Percentiles rank a stretch among this genome's conserved stretches.
Conservation (phyloP, 2,113 vertebrate genomes). For the Ctenodactylus gundi region DNA sequence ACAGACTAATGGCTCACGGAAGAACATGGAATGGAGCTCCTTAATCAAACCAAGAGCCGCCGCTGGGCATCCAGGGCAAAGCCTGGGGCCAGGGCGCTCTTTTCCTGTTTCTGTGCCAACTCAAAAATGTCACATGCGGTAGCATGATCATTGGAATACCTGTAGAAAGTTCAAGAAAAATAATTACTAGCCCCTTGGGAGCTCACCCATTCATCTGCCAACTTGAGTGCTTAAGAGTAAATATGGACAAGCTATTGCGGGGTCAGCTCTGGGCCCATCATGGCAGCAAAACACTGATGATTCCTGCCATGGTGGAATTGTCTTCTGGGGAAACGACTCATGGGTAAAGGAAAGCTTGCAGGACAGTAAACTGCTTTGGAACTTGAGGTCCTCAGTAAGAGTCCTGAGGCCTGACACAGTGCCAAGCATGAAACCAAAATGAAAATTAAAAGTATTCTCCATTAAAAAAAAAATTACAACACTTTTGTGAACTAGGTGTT, state of each 20-base stretch:
- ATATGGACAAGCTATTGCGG: not conserved
- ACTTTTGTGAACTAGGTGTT: not conserved
- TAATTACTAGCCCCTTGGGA: not conserved
- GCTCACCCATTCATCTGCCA: not conserved
- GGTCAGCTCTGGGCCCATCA: not conserved
- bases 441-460: slow-evolving; percentile 21
- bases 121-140: slow-evolving; percentile 18
- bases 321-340: not conserved
- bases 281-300: not conserved
- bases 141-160: not conserved
- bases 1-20: slow-evolving; percentile 82
- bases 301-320: not conserved
- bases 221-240: not conserved
- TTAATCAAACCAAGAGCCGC: slow-evolving; percentile 85
- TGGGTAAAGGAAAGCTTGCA: not conserved
- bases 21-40: slow-evolving; percentile 80
- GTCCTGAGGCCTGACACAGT: not conserved
- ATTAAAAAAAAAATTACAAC: not conserved
- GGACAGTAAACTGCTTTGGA: not conserved
- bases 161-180: not conserved
- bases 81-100: slow-evolving; percentile 58
- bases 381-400: not conserved
- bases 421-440: slow-evolving; percentile 1
- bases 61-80: slow-evolving; percentile 80
- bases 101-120: slow-evolving; percentile 70